Conservation (phyloP, 2,113 vertebrate genomes). For the Phoxinus phoxinus region DNA sequence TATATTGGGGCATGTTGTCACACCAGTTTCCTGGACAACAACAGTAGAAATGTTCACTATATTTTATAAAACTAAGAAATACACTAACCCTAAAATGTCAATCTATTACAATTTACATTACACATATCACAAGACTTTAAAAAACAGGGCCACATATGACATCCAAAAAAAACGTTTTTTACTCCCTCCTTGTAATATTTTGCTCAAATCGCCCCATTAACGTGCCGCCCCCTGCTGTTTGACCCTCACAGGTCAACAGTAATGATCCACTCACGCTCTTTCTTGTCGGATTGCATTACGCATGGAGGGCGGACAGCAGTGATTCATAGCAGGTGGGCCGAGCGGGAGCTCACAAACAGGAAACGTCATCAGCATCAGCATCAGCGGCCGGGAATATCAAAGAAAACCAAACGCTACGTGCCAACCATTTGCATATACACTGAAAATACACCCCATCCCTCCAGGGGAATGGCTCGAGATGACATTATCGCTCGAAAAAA, state of each 20-base stretch:
- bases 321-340: constrained; percentile 54
- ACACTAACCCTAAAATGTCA: not conserved
- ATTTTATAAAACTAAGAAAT: not conserved
- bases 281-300: constrained; percentile 45
- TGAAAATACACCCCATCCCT: constrained; percentile 13
- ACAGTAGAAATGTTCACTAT: not conserved
- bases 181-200: not conserved
- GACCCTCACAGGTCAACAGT: constrained; percentile 46
- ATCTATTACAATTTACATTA: not conserved
- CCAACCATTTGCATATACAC: not conserved
- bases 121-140: not conserved
- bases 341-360: constrained; percentile 22
- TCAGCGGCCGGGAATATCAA: constrained; percentile 29
- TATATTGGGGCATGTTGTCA: constrained; percentile 10
- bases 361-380: constrained; percentile 43
- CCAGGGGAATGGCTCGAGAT: not conserved
- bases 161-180: not conserved
- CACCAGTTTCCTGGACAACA: not conserved
- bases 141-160: not conserved
- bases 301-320: constrained; percentile 27
- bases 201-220: not conserved
- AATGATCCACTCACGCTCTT: not conserved
- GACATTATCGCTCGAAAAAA: not conserved
- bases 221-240: constrained; percentile 21
- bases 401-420: constrained; percentile 17